These are phyloP conservation scores for Vicugna pacos DNA, from an alignment of 2,113 vertebrate species.

Conservation along the genomic window DNA sequence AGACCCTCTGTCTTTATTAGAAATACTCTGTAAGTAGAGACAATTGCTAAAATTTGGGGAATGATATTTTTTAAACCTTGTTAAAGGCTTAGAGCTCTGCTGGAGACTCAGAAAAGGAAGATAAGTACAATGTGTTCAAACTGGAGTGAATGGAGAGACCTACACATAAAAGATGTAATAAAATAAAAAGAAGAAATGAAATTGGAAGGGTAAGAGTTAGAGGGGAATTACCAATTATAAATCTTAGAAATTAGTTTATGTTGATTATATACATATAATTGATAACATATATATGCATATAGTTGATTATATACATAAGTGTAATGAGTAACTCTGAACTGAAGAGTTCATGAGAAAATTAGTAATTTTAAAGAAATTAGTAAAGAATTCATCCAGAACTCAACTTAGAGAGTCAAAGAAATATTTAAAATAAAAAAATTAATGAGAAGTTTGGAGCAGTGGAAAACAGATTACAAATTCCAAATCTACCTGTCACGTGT, in stretches of 20 bases:
- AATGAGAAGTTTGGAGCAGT: neutral
- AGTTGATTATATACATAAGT: neutral
- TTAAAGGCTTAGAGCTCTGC: neutral
- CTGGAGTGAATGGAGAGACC: neutral
- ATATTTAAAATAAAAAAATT: neutral
- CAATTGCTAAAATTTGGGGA: neutral
- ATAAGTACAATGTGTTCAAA: neutral
- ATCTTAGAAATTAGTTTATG: neutral
- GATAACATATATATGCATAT: neutral
- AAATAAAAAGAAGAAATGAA: neutral
- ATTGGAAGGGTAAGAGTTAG: neutral
- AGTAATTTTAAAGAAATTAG: neutral
- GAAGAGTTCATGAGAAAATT: neutral
- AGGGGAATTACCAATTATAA: neutral
- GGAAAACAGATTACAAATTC: neutral
- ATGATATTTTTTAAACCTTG: neutral
- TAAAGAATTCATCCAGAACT: neutral
- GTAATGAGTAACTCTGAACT: neutral
- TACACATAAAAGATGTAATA: neutral
- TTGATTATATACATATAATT: neutral
- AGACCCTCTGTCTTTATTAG: neutral
- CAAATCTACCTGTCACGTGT: neutral
- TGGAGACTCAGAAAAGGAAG: neutral
- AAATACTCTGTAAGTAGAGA: neutral
- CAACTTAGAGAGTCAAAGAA: neutral